These are phyloP conservation scores for Rattus rattus DNA, from an alignment of 2,113 vertebrate genomes.

Conservation along the genomic window DNA sequence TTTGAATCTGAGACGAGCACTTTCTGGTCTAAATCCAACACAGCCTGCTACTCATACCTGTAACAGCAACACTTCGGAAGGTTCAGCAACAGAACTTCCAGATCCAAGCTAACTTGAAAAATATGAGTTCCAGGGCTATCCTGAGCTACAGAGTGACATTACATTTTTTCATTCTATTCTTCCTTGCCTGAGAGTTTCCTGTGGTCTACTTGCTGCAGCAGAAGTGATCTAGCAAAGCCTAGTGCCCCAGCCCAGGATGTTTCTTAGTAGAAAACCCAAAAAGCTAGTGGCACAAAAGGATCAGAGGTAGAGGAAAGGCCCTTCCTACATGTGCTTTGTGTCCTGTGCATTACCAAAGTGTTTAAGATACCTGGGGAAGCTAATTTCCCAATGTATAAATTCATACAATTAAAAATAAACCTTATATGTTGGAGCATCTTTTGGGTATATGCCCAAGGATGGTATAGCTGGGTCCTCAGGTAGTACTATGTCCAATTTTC, in stretches of 20 bases:
- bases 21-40: neutral
- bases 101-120: neutral
- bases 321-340: neutral
- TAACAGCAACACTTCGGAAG: neutral
- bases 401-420: neutral
- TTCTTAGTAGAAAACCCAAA: neutral
- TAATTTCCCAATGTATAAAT: neutral
- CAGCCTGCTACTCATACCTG: neutral
- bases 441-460: too few relatives aligned
- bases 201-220: neutral
- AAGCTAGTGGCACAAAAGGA: neutral
- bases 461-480: too few relatives aligned
- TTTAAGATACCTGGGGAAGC: neutral
- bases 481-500: too few relatives aligned
- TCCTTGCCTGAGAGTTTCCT: neutral
- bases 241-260: neutral
- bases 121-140: neutral
- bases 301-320: neutral
- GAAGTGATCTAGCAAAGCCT: neutral
- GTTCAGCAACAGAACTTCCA: neutral
- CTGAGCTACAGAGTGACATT: neutral
- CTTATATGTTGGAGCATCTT: too few relatives aligned
- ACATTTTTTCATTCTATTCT: neutral
- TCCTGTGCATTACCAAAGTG: constrained; percentile 89
- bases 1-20: neutral